Evolutionary conservation across 1,140 invertebrate species (phyloP).

Genomic region (Tribolium castaneum): DNA sequence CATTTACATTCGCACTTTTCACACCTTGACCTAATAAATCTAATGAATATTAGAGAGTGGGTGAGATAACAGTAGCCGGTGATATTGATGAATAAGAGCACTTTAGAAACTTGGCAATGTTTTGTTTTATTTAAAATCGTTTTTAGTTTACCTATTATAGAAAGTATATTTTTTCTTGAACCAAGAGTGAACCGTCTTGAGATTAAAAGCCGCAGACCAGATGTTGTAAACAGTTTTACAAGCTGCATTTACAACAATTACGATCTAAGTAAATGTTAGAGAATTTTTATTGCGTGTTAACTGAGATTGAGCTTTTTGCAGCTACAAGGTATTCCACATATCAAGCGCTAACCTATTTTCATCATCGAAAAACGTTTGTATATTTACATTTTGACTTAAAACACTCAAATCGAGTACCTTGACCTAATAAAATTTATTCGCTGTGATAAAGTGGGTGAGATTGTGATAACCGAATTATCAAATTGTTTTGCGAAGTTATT

Average conservation of each 20-base stretch:
- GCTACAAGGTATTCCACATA: background rate
- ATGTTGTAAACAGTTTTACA: background rate
- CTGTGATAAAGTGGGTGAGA: conserved; percentile 3
- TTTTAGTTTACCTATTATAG: conserved; percentile 7
- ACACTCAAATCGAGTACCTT: background rate
- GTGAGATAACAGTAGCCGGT: background rate
- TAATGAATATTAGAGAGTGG: conserved; percentile 25
- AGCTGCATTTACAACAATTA: background rate
- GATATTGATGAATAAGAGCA: conserved; percentile 7
- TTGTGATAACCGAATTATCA: background rate
- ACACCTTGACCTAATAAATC: conserved; percentile 22
- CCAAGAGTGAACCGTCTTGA: background rate
- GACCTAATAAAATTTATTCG: conserved; percentile 1
- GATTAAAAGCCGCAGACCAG: background rate
- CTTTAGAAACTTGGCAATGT: background rate
- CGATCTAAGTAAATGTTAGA: background rate
- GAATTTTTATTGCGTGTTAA: background rate
- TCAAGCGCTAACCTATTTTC: background rate
- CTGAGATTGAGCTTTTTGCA: background rate
- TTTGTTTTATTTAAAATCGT: background rate
- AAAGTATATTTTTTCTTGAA: background rate
- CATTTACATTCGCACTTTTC: background rate
- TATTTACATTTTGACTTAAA: background rate
- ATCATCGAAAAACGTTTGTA: background rate
- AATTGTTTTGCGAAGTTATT: background rate